These are phyloP conservation scores for Amphiura filiformis DNA, from an alignment of 35 echinoderm and acorn worm species.

Conservation along the genomic window DNA sequence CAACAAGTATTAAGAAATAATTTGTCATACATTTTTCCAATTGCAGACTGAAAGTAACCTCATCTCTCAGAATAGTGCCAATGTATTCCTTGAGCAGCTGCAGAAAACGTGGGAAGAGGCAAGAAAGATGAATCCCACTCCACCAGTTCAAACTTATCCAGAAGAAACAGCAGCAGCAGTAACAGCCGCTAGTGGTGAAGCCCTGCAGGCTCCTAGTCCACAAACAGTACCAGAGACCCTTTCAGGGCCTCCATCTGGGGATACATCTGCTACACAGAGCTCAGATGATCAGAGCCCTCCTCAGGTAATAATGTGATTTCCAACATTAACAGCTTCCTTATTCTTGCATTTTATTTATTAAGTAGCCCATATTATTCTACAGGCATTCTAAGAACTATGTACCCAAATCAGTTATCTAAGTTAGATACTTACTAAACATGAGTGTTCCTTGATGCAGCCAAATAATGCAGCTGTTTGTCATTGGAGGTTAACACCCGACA, in stretches of 20 bases:
- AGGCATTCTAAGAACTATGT: too few relatives aligned
- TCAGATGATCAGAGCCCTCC: conserved; percentile 29
- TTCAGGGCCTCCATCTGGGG: neutral
- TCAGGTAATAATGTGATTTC: conserved; percentile 34
- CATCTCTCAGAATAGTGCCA: conserved; percentile 39
- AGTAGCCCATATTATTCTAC: too few relatives aligned
- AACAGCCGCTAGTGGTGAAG: neutral
- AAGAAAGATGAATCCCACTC: conserved; percentile 29
- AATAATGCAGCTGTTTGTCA: too few relatives aligned
- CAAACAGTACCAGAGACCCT: neutral
- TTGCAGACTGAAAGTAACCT: conserved; percentile 49
- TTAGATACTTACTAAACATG: too few relatives aligned
- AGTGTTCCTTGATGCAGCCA: too few relatives aligned
- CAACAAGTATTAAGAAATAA: too few relatives aligned
- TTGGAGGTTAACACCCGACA: too few relatives aligned
- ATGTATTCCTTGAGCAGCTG: conserved; percentile 63
- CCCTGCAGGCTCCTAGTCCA: neutral
- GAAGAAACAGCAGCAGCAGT: conserved; percentile 19
- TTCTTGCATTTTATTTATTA: too few relatives aligned
- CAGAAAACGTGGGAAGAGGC: conserved; percentile 56
- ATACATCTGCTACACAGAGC: conserved; percentile 7
- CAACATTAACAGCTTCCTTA: too few relatives aligned
- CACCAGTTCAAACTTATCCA: neutral
- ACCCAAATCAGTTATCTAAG: too few relatives aligned
- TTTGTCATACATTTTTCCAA: too few relatives aligned